Evolutionary conservation across 2,113 vertebrate species (phyloP).

Genomic region (Penelope pileata): DNA sequence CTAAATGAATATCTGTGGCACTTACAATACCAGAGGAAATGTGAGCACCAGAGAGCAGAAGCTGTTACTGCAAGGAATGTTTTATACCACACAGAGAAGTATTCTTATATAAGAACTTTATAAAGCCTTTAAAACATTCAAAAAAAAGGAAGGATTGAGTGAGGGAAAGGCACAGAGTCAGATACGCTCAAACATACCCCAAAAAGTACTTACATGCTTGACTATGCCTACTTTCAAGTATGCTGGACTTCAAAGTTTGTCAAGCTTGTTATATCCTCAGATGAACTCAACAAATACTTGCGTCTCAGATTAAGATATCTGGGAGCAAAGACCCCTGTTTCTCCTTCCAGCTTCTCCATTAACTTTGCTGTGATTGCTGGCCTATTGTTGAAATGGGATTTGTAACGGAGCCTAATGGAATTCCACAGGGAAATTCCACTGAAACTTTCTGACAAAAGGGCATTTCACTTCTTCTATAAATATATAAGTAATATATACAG

Average conservation of each 20-base stretch:
- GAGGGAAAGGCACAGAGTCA: not conserved
- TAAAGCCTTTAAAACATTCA: not conserved
- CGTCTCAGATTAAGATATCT: not conserved
- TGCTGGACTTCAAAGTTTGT: not conserved
- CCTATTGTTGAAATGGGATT: not conserved
- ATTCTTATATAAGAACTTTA: not conserved
- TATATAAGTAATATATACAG: not conserved
- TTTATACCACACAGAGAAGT: rapidly evolving
- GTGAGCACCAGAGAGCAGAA: not conserved
- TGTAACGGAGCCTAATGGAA: not conserved
- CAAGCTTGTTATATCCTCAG: not conserved
- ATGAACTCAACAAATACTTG: not conserved
- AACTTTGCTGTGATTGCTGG: not conserved
- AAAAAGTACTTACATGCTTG: not conserved
- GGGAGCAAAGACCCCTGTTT: not conserved
- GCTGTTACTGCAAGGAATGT: not conserved
- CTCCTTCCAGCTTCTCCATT: not conserved
- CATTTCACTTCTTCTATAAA: not conserved
- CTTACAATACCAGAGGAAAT: not conserved
- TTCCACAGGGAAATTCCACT: not conserved
- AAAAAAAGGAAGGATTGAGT: not conserved
- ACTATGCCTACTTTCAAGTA: not conserved
- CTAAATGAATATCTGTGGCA: not conserved
- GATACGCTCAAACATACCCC: not conserved
- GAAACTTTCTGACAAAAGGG: not conserved